Percentiles rank a stretch among this genome's conserved stretches.
phyloP scores from a whole-genome alignment of 1,140 invertebrate genomes.

The Leptopilina boulardi region DNA sequence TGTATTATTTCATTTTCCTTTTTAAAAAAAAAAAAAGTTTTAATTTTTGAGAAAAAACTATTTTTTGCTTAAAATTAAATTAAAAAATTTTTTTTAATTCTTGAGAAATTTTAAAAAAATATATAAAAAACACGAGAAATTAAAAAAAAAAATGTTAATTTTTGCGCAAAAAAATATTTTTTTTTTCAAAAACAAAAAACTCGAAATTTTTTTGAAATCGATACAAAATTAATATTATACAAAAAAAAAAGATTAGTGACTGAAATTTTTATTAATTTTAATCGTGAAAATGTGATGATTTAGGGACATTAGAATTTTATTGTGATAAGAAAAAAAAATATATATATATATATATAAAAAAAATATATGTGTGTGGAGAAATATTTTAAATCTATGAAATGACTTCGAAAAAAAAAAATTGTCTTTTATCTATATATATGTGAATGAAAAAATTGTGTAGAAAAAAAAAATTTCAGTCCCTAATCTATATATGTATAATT shows the following conservation, averaged over 20 bases:
- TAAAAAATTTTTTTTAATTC: no score
- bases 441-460: not conserved
- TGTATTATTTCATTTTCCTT: not conserved
- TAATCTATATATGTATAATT: constrained; percentile 17
- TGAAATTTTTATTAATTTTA: constrained; percentile 17
- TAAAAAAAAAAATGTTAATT: no score
- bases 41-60: not conserved
- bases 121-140: no score
- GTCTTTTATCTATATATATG: not conserved
- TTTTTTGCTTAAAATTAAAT: no score
- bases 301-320: not conserved
- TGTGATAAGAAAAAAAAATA: not conserved
- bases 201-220: no score
- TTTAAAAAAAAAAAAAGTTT: no score
- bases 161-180: no score
- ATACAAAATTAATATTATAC: no score
- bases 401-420: not conserved
- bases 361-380: no score
- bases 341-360: no score
- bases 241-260: not conserved
- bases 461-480: constrained; percentile 3
- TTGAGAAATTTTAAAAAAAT: no score
- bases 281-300: not conserved
- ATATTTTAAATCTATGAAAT: not conserved
- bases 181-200: no score